Conservation (phyloP, 2,888 invertebrate species). For the Caenorhabditis sp. region DNA sequence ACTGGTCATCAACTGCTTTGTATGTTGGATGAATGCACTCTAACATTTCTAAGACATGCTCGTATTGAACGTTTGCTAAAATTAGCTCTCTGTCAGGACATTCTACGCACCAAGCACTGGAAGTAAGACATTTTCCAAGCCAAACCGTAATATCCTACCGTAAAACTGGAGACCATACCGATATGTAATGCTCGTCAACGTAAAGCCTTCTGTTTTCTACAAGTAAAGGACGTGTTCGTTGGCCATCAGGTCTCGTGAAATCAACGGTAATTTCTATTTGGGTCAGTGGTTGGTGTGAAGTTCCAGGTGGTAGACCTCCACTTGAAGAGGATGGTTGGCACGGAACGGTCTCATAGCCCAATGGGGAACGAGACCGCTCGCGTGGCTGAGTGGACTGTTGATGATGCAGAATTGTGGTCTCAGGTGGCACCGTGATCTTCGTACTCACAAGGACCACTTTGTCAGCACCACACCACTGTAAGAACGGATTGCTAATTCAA, state of each 20-base stretch:
- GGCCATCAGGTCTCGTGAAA: conserved; percentile 81
- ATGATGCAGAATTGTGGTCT: conserved; percentile 25
- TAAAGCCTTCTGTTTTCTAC: conserved; percentile 81
- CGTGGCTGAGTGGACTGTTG: conserved; percentile 9
- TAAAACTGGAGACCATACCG: conserved; percentile 79
- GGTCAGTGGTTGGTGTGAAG: conserved; percentile 54
- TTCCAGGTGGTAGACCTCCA: conserved; percentile 8
- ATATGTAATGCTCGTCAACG: conserved; percentile 82
- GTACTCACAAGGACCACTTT: background rate
- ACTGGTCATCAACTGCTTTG: conserved; percentile 82
- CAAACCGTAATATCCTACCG: conserved; percentile 67
- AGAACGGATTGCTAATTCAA: too few relatives aligned
- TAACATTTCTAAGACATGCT: conserved; percentile 81
- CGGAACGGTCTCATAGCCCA: conserved; percentile 60
- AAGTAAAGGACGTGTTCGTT: conserved; percentile 79
- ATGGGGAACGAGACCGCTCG: conserved; percentile 62
- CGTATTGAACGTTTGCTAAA: conserved; percentile 82
- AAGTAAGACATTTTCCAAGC: too few relatives aligned
- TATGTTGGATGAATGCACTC: conserved; percentile 83
- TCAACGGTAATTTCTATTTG: conserved; percentile 77
- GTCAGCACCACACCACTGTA: background rate
- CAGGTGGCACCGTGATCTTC: background rate
- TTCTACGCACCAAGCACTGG: conserved; percentile 82
- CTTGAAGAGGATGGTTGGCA: conserved; percentile 54
- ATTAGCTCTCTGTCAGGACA: conserved; percentile 83